Conservation (phyloP, 1,140 invertebrate genomes). For the Pachyrhynchus sulphureomaculatus region DNA sequence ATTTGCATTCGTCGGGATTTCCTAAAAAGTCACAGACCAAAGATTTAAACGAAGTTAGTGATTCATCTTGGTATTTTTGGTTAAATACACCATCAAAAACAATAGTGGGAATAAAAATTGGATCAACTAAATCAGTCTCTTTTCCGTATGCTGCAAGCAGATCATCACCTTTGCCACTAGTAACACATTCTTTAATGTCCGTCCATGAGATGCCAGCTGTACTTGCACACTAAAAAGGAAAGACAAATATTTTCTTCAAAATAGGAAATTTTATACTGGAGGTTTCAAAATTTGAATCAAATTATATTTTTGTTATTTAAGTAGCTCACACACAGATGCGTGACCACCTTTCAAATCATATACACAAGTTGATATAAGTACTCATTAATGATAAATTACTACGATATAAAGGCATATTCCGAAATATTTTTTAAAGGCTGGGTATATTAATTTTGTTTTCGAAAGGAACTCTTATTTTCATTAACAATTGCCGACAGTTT, state of each 20-base stretch:
- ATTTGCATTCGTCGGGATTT: too few species aligned
- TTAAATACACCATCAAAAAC: slow-evolving; percentile 54
- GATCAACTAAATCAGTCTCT: slow-evolving; percentile 55
- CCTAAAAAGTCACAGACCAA: slow-evolving; percentile 25
- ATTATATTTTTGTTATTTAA: too few species aligned
- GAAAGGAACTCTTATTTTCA: slow-evolving; percentile 57
- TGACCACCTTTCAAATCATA: too few species aligned
- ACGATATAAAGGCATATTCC: too few species aligned
- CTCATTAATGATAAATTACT: too few species aligned
- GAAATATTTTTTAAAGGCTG: too few species aligned
- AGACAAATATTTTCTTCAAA: too few species aligned
- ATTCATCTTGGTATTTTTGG: slow-evolving; percentile 15
- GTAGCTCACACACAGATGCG: too few species aligned
- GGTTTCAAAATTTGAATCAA: too few species aligned
- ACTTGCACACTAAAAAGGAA: slow-evolving; percentile 56
- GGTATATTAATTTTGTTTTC: too few species aligned
- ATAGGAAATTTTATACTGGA: too few species aligned
- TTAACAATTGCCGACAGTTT: slow-evolving; percentile 16
- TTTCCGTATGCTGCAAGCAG: slow-evolving; percentile 59
- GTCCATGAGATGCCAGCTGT: slow-evolving; percentile 44
- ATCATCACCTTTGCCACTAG: slow-evolving; percentile 49
- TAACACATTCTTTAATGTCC: slow-evolving; percentile 50
- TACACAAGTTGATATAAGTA: too few species aligned
- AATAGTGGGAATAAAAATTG: slow-evolving; percentile 63
- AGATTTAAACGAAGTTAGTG: slow-evolving; percentile 31